These are phyloP conservation scores for Actinostola sp. DNA, from an alignment of 92 coral and sea anemone genomes.

Conservation along the genomic window DNA sequence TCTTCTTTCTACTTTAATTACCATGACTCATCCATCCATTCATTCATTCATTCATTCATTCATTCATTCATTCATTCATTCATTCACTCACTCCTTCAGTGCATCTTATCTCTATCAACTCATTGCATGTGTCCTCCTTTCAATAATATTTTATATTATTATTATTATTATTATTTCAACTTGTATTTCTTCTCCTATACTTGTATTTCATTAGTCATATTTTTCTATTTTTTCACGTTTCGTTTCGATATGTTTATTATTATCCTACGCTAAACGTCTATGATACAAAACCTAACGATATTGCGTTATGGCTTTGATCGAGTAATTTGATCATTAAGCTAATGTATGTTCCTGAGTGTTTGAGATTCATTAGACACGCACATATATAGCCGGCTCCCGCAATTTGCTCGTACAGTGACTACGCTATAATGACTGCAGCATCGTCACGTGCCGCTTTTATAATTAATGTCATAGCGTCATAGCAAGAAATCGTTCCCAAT, in stretches of 20 bases:
- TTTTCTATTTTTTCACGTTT: neutral
- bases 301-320: neutral
- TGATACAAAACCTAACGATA: conserved; percentile 4
- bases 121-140: too few relatives aligned
- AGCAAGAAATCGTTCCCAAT: neutral
- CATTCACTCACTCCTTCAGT: too few relatives aligned
- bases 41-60: too few relatives aligned
- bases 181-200: too few relatives aligned
- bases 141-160: too few relatives aligned
- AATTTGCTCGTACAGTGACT: neutral
- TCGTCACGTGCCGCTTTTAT: neutral
- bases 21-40: too few relatives aligned
- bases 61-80: too few relatives aligned
- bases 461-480: too few relatives aligned
- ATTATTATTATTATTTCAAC: too few relatives aligned
- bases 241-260: neutral
- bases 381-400: neutral
- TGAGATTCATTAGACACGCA: conserved; percentile 2
- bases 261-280: neutral
- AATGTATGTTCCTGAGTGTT: conserved; percentile 7
- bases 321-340: conserved; percentile 13
- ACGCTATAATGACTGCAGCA: too few relatives aligned
- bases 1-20: too few relatives aligned
- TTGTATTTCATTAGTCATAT: neutral
- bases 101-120: too few relatives aligned